These are phyloP conservation scores for Apistogramma diplotaenia DNA, from an alignment of 2,113 vertebrate genomes.

Conservation along the genomic window DNA sequence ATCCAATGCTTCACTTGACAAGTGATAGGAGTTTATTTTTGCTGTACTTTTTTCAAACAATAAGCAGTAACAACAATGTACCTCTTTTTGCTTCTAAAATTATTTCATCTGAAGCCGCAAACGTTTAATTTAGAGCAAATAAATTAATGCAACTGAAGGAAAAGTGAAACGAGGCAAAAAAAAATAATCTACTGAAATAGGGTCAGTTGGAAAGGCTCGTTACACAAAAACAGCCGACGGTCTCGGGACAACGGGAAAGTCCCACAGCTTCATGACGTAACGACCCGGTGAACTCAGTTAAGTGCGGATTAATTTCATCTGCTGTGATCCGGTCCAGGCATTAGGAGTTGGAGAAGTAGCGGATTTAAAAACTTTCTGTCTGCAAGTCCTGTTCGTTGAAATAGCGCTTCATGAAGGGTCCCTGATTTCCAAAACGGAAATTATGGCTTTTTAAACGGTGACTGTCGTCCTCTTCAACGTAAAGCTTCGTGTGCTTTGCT, in stretches of 20 bases:
- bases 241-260: constrained; percentile 57
- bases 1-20: neutral
- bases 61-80: neutral
- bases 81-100: rapidly evolving
- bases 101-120: neutral
- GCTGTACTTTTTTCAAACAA: neutral
- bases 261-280: constrained; percentile 68
- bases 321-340: constrained; percentile 68
- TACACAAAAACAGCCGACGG: neutral
- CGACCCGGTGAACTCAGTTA: constrained; percentile 44
- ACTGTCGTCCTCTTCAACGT: constrained; percentile 1
- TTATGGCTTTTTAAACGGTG: constrained; percentile 64
- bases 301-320: constrained; percentile 67
- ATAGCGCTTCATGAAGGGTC: constrained; percentile 50
- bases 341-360: constrained; percentile 73
- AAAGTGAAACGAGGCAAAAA: neutral
- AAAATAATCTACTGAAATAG: neutral
- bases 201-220: neutral
- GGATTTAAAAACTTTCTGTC: constrained; percentile 75
- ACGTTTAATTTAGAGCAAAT: neutral
- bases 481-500: constrained; percentile 52
- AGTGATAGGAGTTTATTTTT: neutral
- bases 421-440: constrained; percentile 27
- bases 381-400: constrained; percentile 50
- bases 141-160: neutral